These are phyloP conservation scores for Galaxea fascicularis DNA, from an alignment of 92 coral and sea anemone genomes.

Conservation along the genomic window DNA sequence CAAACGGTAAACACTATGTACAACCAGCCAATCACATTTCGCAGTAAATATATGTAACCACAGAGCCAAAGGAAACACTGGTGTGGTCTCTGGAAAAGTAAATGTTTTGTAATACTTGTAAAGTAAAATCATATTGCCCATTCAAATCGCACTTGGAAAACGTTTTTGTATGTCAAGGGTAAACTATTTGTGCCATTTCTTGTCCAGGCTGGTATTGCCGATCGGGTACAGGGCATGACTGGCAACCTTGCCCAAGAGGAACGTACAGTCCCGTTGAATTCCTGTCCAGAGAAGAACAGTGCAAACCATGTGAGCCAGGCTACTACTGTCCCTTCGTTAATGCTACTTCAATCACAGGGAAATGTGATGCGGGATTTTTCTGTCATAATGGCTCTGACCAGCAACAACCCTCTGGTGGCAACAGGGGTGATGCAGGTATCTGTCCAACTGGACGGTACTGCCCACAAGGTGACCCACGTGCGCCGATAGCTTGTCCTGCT, in stretches of 20 bases:
- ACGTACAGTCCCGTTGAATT: constrained; percentile 89
- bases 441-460: constrained; percentile 94
- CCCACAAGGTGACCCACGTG: constrained; percentile 74
- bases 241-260: constrained; percentile 94
- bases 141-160: no score
- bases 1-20: no score
- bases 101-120: not conserved
- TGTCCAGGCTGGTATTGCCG: constrained; percentile 94
- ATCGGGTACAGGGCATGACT: constrained; percentile 83
- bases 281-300: constrained; percentile 76
- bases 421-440: constrained; percentile 93
- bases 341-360: constrained; percentile 81
- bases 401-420: constrained; percentile 87
- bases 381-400: constrained; percentile 98
- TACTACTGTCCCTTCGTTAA: constrained; percentile 82
- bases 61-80: no score
- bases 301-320: constrained; percentile 90
- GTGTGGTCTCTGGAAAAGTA: no score
- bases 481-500: constrained; percentile 90
- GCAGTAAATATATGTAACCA: no score
- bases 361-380: constrained; percentile 89
- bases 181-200: not conserved
- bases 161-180: not conserved
- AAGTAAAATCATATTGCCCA: no score
- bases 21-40: no score